These are phyloP conservation scores for Pemphredon lugubris DNA, from an alignment of 2,888 invertebrate genomes.

Conservation along the genomic window DNA sequence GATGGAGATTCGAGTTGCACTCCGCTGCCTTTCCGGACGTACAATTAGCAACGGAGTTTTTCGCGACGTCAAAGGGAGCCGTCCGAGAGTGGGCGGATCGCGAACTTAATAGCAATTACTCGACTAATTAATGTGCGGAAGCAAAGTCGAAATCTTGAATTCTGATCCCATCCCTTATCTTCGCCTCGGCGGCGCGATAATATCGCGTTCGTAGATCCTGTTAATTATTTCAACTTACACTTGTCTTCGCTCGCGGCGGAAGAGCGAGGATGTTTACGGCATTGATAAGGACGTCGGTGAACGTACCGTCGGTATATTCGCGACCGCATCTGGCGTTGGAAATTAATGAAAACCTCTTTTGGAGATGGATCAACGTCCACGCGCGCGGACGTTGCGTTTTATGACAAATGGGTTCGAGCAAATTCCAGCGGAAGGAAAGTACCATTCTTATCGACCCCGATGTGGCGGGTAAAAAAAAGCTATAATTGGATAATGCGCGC, in stretches of 20 bases:
- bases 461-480: too few relatives aligned
- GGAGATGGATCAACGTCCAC: constrained; percentile 43
- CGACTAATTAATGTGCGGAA: constrained; percentile 40
- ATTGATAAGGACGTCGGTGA: neutral
- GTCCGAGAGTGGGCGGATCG: constrained; percentile 13
- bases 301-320: constrained; percentile 15
- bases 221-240: constrained; percentile 12
- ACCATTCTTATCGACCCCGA: too few relatives aligned
- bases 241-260: neutral
- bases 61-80: constrained; percentile 8
- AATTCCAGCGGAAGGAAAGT: too few relatives aligned
- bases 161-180: constrained; percentile 29
- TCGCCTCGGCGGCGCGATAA: neutral
- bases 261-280: neutral
- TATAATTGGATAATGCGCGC: too few relatives aligned
- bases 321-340: constrained; percentile 30
- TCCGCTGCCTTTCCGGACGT: too few relatives aligned
- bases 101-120: constrained; percentile 41
- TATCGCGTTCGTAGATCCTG: constrained; percentile 8
- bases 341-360: constrained; percentile 44
- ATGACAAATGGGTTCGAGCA: too few relatives aligned
- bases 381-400: constrained; percentile 28
- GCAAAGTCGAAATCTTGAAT: constrained; percentile 31
- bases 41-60: constrained; percentile 20
- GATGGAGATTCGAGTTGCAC: too few relatives aligned